Conservation (phyloP, 2,797 vertebrate species). For the Gambelia wislizenii region DNA sequence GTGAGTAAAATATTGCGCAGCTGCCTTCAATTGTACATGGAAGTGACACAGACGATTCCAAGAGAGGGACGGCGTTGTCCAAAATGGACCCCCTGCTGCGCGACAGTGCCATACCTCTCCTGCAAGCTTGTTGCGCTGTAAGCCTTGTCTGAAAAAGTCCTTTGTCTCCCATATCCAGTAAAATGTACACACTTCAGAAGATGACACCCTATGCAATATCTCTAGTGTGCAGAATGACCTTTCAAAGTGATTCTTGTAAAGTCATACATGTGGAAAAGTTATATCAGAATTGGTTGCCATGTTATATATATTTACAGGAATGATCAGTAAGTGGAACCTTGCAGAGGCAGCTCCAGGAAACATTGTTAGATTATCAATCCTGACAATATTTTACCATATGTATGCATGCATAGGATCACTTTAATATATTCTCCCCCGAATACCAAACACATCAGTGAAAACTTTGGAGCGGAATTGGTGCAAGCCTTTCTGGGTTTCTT, state of each 20-base stretch:
- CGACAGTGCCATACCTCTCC: too few relatives aligned
- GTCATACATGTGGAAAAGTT: slow-evolving; percentile 3
- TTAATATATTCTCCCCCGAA: slow-evolving; percentile 2
- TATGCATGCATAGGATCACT: neutral
- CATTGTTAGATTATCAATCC: slow-evolving; percentile 1
- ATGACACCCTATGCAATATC: neutral
- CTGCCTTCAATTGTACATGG: too few relatives aligned
- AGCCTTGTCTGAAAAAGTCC: too few relatives aligned
- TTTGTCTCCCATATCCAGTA: neutral
- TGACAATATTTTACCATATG: neutral
- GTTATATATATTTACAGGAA: slow-evolving; percentile 11
- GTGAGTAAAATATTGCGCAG: too few relatives aligned
- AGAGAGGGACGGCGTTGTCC: too few relatives aligned
- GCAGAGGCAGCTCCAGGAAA: slow-evolving; percentile 8
- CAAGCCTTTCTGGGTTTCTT: slow-evolving; percentile 33
- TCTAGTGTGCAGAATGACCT: neutral
- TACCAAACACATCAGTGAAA: neutral
- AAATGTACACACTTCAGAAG: neutral
- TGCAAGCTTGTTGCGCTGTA: too few relatives aligned
- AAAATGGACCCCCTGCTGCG: too few relatives aligned
- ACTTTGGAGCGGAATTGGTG: neutral
- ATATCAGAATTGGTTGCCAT: neutral
- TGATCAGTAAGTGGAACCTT: slow-evolving; percentile 2
- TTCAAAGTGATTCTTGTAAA: neutral
- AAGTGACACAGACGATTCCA: too few relatives aligned